phyloP scores from a whole-genome alignment of 2,888 invertebrate species.

The Tetheella fluctuosa region DNA sequence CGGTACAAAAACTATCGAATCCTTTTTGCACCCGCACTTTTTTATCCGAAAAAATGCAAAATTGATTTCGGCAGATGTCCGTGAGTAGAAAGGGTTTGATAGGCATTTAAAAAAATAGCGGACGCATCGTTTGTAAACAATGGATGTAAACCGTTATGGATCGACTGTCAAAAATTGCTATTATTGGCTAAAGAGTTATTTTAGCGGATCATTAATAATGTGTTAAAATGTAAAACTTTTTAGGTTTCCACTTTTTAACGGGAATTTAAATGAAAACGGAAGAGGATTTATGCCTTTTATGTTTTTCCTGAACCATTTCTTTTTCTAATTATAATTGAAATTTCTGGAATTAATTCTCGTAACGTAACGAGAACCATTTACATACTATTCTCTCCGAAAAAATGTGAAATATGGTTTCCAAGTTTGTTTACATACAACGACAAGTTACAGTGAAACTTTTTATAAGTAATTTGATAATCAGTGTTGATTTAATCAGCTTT shows the following conservation, averaged over 20 bases:
- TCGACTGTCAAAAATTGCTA: conserved; percentile 71
- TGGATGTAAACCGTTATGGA: conserved; percentile 69
- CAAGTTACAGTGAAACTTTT: too few species aligned
- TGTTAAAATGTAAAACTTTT: conserved; percentile 44
- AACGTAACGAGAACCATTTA: too few species aligned
- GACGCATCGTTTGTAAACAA: conserved; percentile 72
- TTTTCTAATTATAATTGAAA: too few species aligned
- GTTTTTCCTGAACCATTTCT: not conserved
- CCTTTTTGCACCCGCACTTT: conserved; percentile 77
- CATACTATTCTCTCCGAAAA: too few species aligned
- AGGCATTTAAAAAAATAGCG: conserved; percentile 68
- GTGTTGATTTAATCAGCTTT: too few species aligned
- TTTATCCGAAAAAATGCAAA: conserved; percentile 77
- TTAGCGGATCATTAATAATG: conserved; percentile 48
- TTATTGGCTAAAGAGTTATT: conserved; percentile 69
- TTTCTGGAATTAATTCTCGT: too few species aligned
- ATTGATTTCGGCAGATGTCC: conserved; percentile 83
- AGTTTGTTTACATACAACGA: too few species aligned
- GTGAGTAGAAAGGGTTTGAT: conserved; percentile 81
- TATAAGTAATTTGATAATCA: too few species aligned
- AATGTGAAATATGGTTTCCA: too few species aligned
- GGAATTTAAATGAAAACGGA: conserved; percentile 39
- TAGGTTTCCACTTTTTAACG: conserved; percentile 32
- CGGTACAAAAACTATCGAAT: conserved; percentile 61
- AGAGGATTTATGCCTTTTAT: conserved; percentile 37